These are phyloP conservation scores for Sanderia malayensis DNA, from an alignment of 30 jellyfish, hydroid and myxozoan species.

Conservation along the genomic window DNA sequence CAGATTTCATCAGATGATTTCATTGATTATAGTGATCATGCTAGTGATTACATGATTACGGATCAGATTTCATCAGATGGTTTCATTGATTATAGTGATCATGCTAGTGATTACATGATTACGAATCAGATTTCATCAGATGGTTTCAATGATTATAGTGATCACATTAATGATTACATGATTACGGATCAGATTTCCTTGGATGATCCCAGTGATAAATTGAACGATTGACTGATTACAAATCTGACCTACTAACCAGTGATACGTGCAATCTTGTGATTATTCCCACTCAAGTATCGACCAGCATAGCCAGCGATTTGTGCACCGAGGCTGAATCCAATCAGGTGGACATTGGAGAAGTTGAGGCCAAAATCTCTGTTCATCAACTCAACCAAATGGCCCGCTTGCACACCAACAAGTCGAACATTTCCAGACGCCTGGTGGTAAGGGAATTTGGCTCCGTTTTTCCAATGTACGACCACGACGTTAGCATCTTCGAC, in stretches of 20 bases:
- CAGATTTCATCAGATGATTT: no score
- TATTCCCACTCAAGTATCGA: conserved; percentile 50
- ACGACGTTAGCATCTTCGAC: conserved; percentile 70
- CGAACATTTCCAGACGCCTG: conserved; percentile 81
- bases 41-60: no score
- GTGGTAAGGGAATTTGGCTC: conserved; percentile 68
- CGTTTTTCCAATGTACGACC: conserved; percentile 74
- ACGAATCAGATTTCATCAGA: no score
- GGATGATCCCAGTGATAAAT: no score
- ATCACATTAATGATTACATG: no score
- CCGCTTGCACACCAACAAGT: conserved; percentile 79
- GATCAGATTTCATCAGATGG: no score
- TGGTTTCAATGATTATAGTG: no score
- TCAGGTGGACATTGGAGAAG: conserved; percentile 51
- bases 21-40: no score
- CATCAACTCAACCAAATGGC: conserved; percentile 48
- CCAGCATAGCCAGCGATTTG: conserved; percentile 84
- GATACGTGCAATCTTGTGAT: conserved; percentile 63
- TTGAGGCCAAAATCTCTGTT: conserved; percentile 36
- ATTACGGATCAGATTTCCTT: no score
- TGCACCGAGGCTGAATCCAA: conserved; percentile 89
- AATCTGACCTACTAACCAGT: conserved; percentile 61
- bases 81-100: no score
- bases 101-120: no score
- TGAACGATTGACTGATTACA: no score